Conservation (phyloP, 2,888 invertebrate genomes). For the Rapana venosa region DNA sequence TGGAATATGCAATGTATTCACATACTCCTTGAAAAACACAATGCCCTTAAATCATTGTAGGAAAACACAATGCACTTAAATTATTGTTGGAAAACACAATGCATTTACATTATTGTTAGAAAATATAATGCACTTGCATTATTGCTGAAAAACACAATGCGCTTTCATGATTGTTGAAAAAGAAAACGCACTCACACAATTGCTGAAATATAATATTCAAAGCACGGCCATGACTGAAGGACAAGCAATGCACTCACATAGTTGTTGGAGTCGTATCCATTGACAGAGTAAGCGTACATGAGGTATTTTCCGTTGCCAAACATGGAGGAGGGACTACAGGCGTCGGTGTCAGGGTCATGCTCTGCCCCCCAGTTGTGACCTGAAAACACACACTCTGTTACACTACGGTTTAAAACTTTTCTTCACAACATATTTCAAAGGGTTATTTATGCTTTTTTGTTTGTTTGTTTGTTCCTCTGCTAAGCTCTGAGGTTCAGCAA, state of each 20-base stretch:
- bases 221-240: neutral
- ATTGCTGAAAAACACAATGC: neutral
- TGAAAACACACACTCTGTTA: neutral
- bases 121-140: neutral
- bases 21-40: too few relatives aligned
- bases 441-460: too few relatives aligned
- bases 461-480: too few relatives aligned
- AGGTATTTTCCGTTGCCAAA: conserved; percentile 94
- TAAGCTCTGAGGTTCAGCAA: too few relatives aligned
- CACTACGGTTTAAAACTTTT: too few relatives aligned
- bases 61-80: too few relatives aligned
- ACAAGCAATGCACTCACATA: conserved; percentile 82
- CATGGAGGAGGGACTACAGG: conserved; percentile 95
- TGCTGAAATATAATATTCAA: neutral
- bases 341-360: conserved; percentile 96
- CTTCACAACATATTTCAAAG: too few relatives aligned
- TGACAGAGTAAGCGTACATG: conserved; percentile 73
- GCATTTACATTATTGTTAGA: too few relatives aligned
- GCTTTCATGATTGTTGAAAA: neutral
- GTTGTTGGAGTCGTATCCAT: conserved; percentile 96
- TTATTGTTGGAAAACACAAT: too few relatives aligned
- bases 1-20: too few relatives aligned
- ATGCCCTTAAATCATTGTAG: too few relatives aligned
- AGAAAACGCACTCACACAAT: neutral
- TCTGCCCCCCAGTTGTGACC: conserved; percentile 97